Evolutionary conservation across 1,140 invertebrate species (phyloP), one percentile per base, ranked within the genome.

Genomic region (Rhynchophorus ferrugineus): DNA sequence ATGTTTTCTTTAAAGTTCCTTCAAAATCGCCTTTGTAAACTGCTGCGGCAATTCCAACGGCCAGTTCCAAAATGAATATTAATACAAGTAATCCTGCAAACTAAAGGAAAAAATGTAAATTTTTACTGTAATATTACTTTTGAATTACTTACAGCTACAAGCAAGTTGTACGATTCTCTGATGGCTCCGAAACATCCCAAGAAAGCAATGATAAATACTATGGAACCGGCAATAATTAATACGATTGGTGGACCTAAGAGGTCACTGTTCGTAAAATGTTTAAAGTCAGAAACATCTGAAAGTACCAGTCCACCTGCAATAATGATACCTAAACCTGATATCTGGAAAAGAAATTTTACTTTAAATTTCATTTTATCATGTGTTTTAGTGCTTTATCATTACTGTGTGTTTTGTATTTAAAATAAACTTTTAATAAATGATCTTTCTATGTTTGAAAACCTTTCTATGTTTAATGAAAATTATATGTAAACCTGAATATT

Each of bases 111-210:
- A 46, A 33, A 52, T 20, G 14, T 21, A 18, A 19, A 13, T 19
- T 5, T 14, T 38, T 38, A 14, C 13, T 8, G 37, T 43, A 22
- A 43, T 17, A 8, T 20, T 35, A 47, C 53, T 54, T n/a, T 34
- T 20, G 29, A n/a, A n/a, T n/a, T 49, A 69, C 74, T 75, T 68
- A 84, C 82, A 9, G 77, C 80, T 21, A 83, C 73, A 1, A 86
- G 66, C 62, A 87, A 72, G 34, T 76, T 78, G 41, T 78, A 76
- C 43, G 78, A 82, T 63, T 86, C 83, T 56, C 78, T 77, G 33
- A 85, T 78, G 5, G 84, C 83, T 5, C 84, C 85, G 58, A 81
- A 87, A 63, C 84, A 87, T 57, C 85, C 85, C 43, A 85, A 67
- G 53, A 84, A 85, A 3, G 84, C 82, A 33, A 85, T 76, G n/a